A percentile compares a stretch with the other conserved stretches of the same genome.
phyloP scores from a whole-genome alignment of 2,113 vertebrate genomes.

The Eptatretus burgeri region DNA sequence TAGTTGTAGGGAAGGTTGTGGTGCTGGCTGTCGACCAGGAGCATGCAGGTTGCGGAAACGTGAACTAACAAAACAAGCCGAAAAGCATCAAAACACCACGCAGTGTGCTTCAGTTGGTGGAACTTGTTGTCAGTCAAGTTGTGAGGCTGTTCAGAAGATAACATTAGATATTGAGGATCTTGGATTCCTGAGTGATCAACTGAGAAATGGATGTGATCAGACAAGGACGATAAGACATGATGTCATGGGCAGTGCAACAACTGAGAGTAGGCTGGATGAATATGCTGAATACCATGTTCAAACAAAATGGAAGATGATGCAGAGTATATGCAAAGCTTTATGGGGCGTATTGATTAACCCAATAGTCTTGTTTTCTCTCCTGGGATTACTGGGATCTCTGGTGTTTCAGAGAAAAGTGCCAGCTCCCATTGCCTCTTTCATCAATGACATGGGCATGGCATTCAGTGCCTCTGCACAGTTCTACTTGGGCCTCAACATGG shows the following conservation, averaged over 20 bases:
- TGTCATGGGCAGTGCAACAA: too few species aligned
- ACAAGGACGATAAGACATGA: too few species aligned
- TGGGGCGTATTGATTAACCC: conserved; percentile 18
- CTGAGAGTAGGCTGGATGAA: too few species aligned
- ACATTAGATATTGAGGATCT: too few species aligned
- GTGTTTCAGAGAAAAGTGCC: conserved; percentile 19
- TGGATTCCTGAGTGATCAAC: too few species aligned
- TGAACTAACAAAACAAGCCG: conserved; percentile 15
- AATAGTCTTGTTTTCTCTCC: conserved; percentile 77
- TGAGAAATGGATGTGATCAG: too few species aligned
- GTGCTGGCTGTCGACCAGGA: neutral
- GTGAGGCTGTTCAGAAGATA: conserved; percentile 20
- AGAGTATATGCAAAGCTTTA: too few species aligned
- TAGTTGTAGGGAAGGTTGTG: neutral
- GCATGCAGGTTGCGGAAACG: neutral
- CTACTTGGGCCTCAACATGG: conserved; percentile 84
- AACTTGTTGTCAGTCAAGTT: conserved; percentile 41
- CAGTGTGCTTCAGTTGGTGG: conserved; percentile 39
- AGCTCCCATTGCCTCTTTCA: conserved; percentile 45
- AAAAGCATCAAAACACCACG: conserved; percentile 28
- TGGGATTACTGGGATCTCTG: conserved; percentile 24
- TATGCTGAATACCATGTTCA: too few species aligned
- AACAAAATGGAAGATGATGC: too few species aligned
- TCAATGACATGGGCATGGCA: conserved; percentile 68
- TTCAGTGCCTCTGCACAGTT: conserved; percentile 78